phyloP scores from a whole-genome alignment of 2,797 vertebrate genomes.

The Scomberomorus guttatus region DNA sequence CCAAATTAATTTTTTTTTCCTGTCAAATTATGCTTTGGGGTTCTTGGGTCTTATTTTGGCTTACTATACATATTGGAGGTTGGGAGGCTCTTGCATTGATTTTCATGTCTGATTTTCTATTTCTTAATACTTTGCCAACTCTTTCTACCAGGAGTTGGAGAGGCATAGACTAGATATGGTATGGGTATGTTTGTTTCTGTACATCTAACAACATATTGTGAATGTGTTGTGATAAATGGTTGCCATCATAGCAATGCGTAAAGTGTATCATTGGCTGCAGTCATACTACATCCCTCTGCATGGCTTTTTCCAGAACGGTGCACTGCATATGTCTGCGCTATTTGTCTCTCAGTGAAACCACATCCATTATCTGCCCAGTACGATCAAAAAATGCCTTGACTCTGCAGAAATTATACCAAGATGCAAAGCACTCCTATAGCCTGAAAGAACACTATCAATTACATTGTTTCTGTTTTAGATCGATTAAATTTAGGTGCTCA shows the following conservation, averaged over 20 bases:
- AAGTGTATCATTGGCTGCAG: constrained; percentile 92
- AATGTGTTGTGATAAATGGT: constrained; percentile 94
- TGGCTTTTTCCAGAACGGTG: constrained; percentile 93
- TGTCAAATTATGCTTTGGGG: constrained; percentile 52
- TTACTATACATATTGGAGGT: background rate
- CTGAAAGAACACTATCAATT: constrained; percentile 35
- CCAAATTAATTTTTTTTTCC: constrained; percentile 34
- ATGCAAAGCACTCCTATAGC: constrained; percentile 39
- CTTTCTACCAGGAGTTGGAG: constrained; percentile 99
- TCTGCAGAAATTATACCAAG: constrained; percentile 34
- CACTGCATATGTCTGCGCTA: constrained; percentile 90
- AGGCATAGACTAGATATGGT: constrained; percentile 99
- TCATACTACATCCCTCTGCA: constrained; percentile 93
- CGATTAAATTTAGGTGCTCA: constrained; percentile 30
- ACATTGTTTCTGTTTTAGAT: constrained; percentile 39
- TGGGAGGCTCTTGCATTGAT: constrained; percentile 60
- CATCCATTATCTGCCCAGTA: constrained; percentile 42
- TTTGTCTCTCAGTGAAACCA: constrained; percentile 77
- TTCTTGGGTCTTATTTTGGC: constrained; percentile 73
- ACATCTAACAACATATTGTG: constrained; percentile 96
- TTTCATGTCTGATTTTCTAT: constrained; percentile 86
- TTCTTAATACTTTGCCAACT: constrained; percentile 96
- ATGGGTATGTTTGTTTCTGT: constrained; percentile 99
- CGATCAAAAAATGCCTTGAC: constrained; percentile 27
- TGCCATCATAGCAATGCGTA: constrained; percentile 92